Percentiles rank a stretch among this genome's conserved stretches.
These are phyloP conservation scores for Austrofundulus limnaeus DNA, from an alignment of 2,113 vertebrate genomes.

Conservation along the genomic window DNA sequence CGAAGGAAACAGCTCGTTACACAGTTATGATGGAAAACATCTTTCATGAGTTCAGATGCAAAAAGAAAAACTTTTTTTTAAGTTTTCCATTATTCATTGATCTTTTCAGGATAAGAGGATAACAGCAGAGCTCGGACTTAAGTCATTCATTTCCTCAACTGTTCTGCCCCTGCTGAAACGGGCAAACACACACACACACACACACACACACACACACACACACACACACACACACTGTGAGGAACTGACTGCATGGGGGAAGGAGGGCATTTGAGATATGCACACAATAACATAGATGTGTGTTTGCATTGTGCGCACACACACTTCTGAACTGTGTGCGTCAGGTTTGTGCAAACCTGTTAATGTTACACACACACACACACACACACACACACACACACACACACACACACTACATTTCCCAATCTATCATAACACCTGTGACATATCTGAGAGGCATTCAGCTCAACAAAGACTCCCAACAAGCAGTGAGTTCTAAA, in stretches of 20 bases:
- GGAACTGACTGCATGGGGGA: background rate
- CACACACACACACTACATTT: constrained; percentile 5
- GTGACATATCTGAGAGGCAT: constrained; percentile 54
- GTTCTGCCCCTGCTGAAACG: constrained; percentile 23
- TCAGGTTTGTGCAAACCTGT: constrained; percentile 17
- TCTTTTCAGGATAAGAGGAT: constrained; percentile 19
- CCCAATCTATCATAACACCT: constrained; percentile 45
- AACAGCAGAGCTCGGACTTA: constrained; percentile 30
- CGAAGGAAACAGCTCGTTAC: background rate
- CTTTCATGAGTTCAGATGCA: background rate
- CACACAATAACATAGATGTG: constrained; percentile 23
- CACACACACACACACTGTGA: constrained; percentile 12
- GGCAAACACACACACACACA: constrained; percentile 24
- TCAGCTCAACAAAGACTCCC: constrained; percentile 29
- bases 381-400: too few relatives aligned
- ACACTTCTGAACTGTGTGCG: background rate
- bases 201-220: constrained; percentile 10
- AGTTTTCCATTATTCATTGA: constrained; percentile 4
- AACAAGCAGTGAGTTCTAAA: constrained; percentile 48
- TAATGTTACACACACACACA: constrained; percentile 33
- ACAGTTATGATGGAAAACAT: background rate
- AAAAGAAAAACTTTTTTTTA: constrained; percentile 1
- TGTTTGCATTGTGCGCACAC: constrained; percentile 5
- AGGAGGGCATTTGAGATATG: constrained; percentile 30
- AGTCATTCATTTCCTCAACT: constrained; percentile 42